A percentile compares a stretch with the other conserved stretches of the same genome.
These are phyloP conservation scores for Ophion obscuratus DNA, from an alignment of 2,888 invertebrate species.

Conservation along the genomic window DNA sequence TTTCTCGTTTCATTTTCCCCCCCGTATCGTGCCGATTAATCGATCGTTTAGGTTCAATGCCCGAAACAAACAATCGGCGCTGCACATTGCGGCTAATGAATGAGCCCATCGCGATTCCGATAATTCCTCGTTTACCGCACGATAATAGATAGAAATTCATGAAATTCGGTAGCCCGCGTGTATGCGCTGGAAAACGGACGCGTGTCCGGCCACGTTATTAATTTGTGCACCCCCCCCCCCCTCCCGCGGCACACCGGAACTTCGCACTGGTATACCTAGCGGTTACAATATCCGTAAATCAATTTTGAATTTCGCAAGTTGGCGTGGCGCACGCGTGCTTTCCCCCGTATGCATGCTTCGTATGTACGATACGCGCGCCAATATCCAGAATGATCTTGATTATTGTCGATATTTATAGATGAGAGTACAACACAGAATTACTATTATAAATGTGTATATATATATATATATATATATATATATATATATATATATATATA, in stretches of 20 bases:
- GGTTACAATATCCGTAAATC: slow-evolving; percentile 66
- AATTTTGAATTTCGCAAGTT: slow-evolving; percentile 63
- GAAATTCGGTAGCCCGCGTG: slow-evolving; percentile 27
- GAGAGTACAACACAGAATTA: too few species aligned
- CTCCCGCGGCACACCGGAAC: slow-evolving; percentile 31
- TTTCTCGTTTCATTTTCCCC: neutral
- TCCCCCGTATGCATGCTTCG: slow-evolving; percentile 4
- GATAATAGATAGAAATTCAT: slow-evolving; percentile 10
- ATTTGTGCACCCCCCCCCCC: slow-evolving; percentile 26
- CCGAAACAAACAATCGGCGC: too few species aligned
- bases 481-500: too few species aligned
- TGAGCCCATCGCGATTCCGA: neutral
- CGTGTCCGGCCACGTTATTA: slow-evolving; percentile 52
- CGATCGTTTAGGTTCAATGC: too few species aligned
- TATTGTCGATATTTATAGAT: too few species aligned
- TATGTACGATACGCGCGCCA: too few species aligned
- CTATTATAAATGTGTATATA: neutral
- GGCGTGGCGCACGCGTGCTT: slow-evolving; percentile 41
- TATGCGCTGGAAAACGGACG: slow-evolving; percentile 32
- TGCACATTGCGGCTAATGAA: too few species aligned
- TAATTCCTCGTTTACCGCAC: neutral
- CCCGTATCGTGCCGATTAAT: too few species aligned
- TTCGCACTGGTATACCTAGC: slow-evolving; percentile 57
- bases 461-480: slow-evolving; percentile 22
- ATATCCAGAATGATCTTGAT: too few species aligned